Evolutionary conservation across 2,888 invertebrate species (phyloP).

Genomic region (Sialis fuliginosa): DNA sequence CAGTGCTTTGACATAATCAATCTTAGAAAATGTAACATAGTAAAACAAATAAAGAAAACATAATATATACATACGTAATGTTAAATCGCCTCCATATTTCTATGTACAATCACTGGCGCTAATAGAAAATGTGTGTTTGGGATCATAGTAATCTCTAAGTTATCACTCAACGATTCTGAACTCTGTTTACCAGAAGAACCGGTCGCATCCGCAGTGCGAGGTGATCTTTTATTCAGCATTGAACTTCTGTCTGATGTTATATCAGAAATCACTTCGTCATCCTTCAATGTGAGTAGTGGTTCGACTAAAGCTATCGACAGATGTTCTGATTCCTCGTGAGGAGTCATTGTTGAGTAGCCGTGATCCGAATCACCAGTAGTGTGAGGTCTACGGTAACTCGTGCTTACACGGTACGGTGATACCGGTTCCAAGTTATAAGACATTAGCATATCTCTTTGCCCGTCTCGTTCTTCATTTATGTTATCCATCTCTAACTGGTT

Average conservation of each 20-base stretch:
- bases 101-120: constrained; percentile 80
- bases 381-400: constrained; percentile 58
- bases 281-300: constrained; percentile 33
- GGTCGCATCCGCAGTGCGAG: constrained; percentile 31
- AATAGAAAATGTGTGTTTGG: constrained; percentile 40
- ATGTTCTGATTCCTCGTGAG: constrained; percentile 76
- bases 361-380: constrained; percentile 77
- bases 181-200: constrained; percentile 17
- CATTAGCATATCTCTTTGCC: constrained; percentile 46
- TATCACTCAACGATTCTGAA: constrained; percentile 7
- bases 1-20: no score
- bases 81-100: constrained; percentile 67
- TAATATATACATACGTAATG: not conserved
- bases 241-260: constrained; percentile 35
- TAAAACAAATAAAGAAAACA: not conserved
- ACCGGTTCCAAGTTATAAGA: constrained; percentile 50
- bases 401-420: constrained; percentile 75
- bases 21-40: no score
- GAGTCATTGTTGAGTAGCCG: constrained; percentile 89
- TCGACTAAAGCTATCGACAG: constrained; percentile 56
- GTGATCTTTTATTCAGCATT: constrained; percentile 19
- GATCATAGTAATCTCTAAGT: constrained; percentile 17
- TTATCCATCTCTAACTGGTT: constrained; percentile 56
- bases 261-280: constrained; percentile 39
- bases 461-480: constrained; percentile 41